Percentiles rank a stretch among this genome's conserved stretches.
These are phyloP conservation scores for Drosophila monieri DNA, from an alignment of 2,888 invertebrate genomes.

Conservation along the genomic window DNA sequence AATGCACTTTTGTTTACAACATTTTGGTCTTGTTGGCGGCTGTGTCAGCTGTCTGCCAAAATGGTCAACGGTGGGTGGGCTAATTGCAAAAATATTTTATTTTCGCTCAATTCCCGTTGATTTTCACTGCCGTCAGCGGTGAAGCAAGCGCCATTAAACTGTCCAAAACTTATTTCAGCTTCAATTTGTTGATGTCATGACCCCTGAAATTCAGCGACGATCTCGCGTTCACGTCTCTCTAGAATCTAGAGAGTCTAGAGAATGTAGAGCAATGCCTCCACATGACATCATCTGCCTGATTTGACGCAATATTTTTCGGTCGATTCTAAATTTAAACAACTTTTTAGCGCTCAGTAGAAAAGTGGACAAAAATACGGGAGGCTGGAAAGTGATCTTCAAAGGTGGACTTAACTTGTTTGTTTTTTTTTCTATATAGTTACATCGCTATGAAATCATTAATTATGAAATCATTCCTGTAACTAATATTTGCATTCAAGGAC, in stretches of 20 bases:
- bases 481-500: background rate
- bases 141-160: slow-evolving; percentile 57
- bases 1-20: slow-evolving; percentile 43
- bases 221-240: slow-evolving; percentile 22
- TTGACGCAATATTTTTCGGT: slow-evolving; percentile 62
- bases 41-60: slow-evolving; percentile 26
- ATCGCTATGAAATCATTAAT: background rate
- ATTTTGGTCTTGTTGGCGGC: slow-evolving; percentile 14
- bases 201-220: slow-evolving; percentile 52
- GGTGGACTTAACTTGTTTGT: background rate
- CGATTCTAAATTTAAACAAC: slow-evolving; percentile 65
- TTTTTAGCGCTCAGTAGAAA: slow-evolving; percentile 23
- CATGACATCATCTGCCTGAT: slow-evolving; percentile 66
- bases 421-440: background rate
- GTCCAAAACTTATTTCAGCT: slow-evolving; percentile 68
- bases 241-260: slow-evolving; percentile 6
- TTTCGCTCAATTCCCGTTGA: slow-evolving; percentile 43
- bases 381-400: slow-evolving; percentile 8
- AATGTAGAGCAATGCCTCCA: slow-evolving; percentile 66
- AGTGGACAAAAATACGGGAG: slow-evolving; percentile 2
- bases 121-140: slow-evolving; percentile 31
- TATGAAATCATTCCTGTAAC: background rate
- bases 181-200: slow-evolving; percentile 74
- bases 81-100: slow-evolving; percentile 23
- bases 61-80: slow-evolving; percentile 8